Evolutionary conservation across 2,888 invertebrate genomes (phyloP).

Genomic region (Pyralis farinalis): DNA sequence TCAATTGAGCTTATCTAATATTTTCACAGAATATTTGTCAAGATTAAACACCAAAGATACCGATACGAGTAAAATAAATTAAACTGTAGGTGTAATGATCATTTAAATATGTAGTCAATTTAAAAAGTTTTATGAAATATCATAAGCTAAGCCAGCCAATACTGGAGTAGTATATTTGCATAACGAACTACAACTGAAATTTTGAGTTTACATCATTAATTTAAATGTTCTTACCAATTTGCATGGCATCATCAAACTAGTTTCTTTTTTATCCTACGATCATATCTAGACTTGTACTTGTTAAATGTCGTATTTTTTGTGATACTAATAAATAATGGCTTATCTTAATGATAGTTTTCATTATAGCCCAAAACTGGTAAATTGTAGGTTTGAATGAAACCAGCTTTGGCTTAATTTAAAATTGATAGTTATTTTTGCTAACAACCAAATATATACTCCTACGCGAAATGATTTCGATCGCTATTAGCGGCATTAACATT

Average conservation of each 20-base stretch:
- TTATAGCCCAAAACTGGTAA: constrained; percentile 13
- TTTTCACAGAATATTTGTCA: constrained; percentile 21
- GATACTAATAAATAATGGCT: constrained; percentile 16
- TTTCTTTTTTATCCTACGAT: constrained; percentile 3
- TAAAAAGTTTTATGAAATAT: no score
- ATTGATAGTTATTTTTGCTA: constrained; percentile 2
- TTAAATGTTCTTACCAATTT: no score
- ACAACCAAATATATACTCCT: not conserved
- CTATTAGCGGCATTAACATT: constrained; percentile 1
- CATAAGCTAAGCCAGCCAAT: no score
- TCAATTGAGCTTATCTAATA: constrained; percentile 20
- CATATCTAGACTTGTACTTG: constrained; percentile 1
- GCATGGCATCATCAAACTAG: no score
- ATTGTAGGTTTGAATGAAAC: constrained; percentile 12
- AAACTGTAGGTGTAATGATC: no score
- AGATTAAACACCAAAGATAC: no score
- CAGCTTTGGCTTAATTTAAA: constrained; percentile 8
- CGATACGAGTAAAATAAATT: no score
- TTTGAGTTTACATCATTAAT: no score
- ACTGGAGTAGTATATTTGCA: no score
- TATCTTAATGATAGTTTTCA: constrained; percentile 21
- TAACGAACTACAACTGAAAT: no score
- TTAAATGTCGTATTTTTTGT: constrained; percentile 13
- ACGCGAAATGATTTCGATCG: constrained; percentile 1
- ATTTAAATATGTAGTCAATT: no score